Base-by-base conservation (phyloP, 2,113 vertebrate species). In the Eurystomus gularis region DNA sequence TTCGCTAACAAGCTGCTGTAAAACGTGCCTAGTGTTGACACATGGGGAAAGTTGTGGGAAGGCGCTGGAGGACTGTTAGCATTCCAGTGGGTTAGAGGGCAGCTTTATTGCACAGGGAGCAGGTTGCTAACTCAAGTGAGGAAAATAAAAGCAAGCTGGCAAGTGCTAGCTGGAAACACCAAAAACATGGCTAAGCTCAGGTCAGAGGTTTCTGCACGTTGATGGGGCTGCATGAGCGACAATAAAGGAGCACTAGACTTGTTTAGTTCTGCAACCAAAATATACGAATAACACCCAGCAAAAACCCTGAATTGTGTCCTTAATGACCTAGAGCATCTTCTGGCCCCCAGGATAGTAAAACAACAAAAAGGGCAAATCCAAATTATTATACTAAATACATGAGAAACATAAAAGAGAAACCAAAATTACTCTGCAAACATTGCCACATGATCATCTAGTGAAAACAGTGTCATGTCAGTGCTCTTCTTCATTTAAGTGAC, bases 281-380 rank as follows among this genome's bases (percentile, higher is more conserved):
- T 17, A 35, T 0, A 0, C 21, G 40, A 93, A 81, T 58, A 82
- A 66, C 28, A 37, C 42, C 17, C 51, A 81, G 2, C 1, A 16
- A 86, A 78, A 83, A 4, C 10, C 6, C 64, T 55, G 31, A 78
- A 42, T 3, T 55, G n/a, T 80, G 64, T 73, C 64, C 51, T 86
- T 89, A 33, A 51, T 86, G 52, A 80, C 44, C 25, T 55, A 75
- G 52, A 62, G 17, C 25, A 68, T 58, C 31, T 70, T 75, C 39
- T 89, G 40, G 4, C 25, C 3, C 0, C 9, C 3, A 10, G n/a
- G 40, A n/a, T 2, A 58, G 33, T 61, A 29, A n/a, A n/a, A n/a
- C 6, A 25, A 33, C 7, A 73, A 77, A 65, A 92, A n/a, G 14
- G 20, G 19, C 20, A 78, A 95, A 86, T 70, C 23, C 55, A 73